Conservation (phyloP, 2,888 invertebrate genomes). For the Chymomyza fuscimana region DNA sequence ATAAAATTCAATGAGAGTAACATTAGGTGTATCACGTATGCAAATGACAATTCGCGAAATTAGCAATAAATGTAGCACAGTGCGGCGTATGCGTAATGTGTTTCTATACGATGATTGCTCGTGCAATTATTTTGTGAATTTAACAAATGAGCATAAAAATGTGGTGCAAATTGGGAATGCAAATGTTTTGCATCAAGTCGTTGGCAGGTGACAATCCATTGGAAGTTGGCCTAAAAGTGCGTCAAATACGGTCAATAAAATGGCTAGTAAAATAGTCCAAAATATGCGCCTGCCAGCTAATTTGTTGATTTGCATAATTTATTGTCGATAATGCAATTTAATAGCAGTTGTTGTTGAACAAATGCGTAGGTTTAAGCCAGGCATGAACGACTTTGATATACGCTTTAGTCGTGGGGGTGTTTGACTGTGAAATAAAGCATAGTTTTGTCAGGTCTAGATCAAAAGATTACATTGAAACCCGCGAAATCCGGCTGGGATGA, state of each 20-base stretch:
- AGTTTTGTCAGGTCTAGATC: no score
- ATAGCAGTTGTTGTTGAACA: conserved; percentile 47
- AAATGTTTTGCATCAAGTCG: conserved; percentile 42
- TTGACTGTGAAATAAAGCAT: no score
- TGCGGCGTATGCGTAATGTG: conserved; percentile 1
- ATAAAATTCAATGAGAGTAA: not conserved
- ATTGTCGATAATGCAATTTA: conserved; percentile 57
- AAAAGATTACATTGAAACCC: no score
- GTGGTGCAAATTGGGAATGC: conserved; percentile 55
- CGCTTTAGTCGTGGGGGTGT: not conserved
- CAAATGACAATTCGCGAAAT: conserved; percentile 1
- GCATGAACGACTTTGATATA: no score
- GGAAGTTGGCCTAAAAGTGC: conserved; percentile 24
- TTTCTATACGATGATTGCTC: no score
- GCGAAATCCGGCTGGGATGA: no score
- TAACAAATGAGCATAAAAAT: conserved; percentile 64
- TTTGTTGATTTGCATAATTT: conserved; percentile 73
- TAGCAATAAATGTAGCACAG: not conserved
- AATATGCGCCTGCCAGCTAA: conserved; percentile 39
- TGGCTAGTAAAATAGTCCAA: not conserved
- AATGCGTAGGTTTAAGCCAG: no score
- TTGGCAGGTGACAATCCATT: conserved; percentile 51
- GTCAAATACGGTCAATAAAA: conserved; percentile 8
- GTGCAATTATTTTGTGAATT: conserved; percentile 70
- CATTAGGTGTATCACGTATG: not conserved